Evolutionary conservation across 2,888 invertebrate species (phyloP), one percentile per base, ranked within the genome.

Genomic region (Elmis aenea): DNA sequence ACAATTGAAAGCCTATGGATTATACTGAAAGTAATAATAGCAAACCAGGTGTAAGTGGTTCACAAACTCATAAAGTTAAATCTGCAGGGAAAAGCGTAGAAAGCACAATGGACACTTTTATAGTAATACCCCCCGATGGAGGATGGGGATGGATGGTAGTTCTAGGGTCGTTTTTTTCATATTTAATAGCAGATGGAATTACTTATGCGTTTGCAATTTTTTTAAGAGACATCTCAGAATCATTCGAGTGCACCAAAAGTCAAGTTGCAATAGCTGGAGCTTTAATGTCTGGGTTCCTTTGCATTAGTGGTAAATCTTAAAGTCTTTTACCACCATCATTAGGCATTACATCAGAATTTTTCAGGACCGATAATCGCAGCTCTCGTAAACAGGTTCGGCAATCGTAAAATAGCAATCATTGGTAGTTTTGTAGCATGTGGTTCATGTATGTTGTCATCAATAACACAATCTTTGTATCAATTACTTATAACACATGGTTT

Each of bases 91-190:
- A n/a, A n/a, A n/a, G n/a, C n/a, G n/a, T n/a, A n/a, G n/a, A n/a
- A n/a, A n/a, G n/a, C n/a, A n/a, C n/a, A n/a, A n/a, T n/a, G n/a
- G 54, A 52, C 13, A 38, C 51, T 4, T 50, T 40, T 14, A 39
- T 57, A 73, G 74, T 76, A 37, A 77, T 83, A 16, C 85, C 91
- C 1, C 91, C 91, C 0, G 92, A 92, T 59, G 92, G 93, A 8
- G 93, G 93, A n/a, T 94, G 86, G 81, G 92, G 90, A 15, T 94
- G 92, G 92, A 73, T 90, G 27, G 79, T 95, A 32, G 85, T 92
- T 3, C 71, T 77, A 0, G 89, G 89, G 0, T 90, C 93, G 2
- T 92, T 95, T 69, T 73, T 88, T 68, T 87, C 87, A 68, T 92
- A 93, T 64, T 72, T 91, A 8, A 72, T 95, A 25, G 87, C 94